Evolutionary conservation across 2,113 vertebrate genomes (phyloP).

Genomic region (Procavia capensis): DNA sequence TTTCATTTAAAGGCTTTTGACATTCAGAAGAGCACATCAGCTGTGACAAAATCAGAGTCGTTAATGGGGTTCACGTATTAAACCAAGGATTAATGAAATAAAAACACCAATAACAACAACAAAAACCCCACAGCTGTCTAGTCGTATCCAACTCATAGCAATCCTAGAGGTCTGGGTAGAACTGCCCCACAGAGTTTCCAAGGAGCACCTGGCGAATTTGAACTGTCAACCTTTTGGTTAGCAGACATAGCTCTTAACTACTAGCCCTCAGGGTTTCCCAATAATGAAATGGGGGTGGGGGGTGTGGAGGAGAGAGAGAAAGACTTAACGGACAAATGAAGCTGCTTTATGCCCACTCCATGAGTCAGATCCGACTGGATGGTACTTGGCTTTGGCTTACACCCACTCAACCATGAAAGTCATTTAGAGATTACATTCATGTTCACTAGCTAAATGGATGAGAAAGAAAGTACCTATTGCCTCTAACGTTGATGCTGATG

Average conservation of each 20-base stretch:
- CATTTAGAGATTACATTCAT: not conserved
- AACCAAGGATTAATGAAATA: not conserved
- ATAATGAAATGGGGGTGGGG: too few species aligned
- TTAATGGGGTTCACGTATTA: not conserved
- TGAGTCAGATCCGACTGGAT: too few species aligned
- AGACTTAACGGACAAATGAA: not conserved
- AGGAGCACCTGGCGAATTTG: too few species aligned
- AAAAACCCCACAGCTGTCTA: too few species aligned
- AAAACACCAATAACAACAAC: too few species aligned
- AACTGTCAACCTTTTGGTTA: too few species aligned
- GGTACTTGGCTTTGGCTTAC: too few species aligned
- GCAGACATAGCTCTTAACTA: too few species aligned
- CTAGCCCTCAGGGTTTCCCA: too few species aligned
- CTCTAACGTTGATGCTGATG: not conserved
- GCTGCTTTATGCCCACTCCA: not conserved
- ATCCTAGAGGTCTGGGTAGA: too few species aligned
- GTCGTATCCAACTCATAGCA: too few species aligned
- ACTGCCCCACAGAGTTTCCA: too few species aligned
- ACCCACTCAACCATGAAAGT: not conserved
- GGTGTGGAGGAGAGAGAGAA: not conserved
- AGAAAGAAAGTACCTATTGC: not conserved
- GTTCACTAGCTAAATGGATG: not conserved
- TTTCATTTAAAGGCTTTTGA: conserved; percentile 24
- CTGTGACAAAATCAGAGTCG: not conserved
- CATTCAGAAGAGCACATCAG: not conserved